phyloP scores from a whole-genome alignment of 2,888 invertebrate genomes.

The Ditula angustiorana region DNA sequence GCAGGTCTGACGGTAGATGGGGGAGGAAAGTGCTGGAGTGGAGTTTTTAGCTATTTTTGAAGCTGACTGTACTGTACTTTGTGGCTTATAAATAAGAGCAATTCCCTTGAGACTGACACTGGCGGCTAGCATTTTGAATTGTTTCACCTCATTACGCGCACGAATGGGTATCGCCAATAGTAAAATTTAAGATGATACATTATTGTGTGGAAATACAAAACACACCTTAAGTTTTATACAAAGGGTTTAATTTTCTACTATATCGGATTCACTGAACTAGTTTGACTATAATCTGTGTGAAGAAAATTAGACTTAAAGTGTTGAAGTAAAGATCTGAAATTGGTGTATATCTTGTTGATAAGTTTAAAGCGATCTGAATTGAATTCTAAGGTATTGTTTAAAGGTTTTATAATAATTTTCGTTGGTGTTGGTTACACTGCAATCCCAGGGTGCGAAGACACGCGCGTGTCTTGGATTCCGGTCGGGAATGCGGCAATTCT shows the following conservation, averaged over 20 bases:
- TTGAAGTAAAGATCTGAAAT: conserved; percentile 71
- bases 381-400: conserved; percentile 39
- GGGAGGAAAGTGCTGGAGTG: too few species aligned
- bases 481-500: conserved; percentile 75
- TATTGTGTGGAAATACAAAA: conserved; percentile 33
- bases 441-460: conserved; percentile 73
- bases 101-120: conserved; percentile 55
- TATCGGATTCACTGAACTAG: conserved; percentile 12
- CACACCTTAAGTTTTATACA: conserved; percentile 41
- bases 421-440: conserved; percentile 37
- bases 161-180: conserved; percentile 63
- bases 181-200: conserved; percentile 26
- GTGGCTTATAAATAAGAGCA: conserved; percentile 39
- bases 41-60: too few species aligned
- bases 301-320: conserved; percentile 76
- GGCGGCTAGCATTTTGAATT: conserved; percentile 71
- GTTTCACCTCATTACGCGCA: conserved; percentile 79
- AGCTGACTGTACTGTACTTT: not conserved
- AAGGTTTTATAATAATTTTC: conserved; percentile 48
- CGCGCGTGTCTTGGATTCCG: conserved; percentile 54
- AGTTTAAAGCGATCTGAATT: conserved; percentile 41
- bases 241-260: conserved; percentile 44
- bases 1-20: too few species aligned
- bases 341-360: conserved; percentile 64
- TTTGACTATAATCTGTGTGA: conserved; percentile 51